Conservation (phyloP, 2,797 vertebrate genomes). For the Liasis olivaceus region DNA sequence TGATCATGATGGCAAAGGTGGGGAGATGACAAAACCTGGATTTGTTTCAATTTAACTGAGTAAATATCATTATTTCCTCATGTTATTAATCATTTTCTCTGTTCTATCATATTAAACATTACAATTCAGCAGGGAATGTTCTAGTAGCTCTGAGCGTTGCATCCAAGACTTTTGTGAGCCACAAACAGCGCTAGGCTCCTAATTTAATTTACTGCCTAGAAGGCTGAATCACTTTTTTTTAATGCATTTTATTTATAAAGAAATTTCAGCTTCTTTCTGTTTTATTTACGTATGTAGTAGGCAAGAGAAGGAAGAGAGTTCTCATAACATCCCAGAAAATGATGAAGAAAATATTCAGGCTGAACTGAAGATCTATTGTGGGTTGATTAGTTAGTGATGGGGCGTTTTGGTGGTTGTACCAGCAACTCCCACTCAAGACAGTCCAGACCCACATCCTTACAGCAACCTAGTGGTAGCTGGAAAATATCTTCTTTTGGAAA, state of each 20-base stretch:
- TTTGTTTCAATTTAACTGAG: no score
- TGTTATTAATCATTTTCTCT: no score
- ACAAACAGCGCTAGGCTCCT: neutral
- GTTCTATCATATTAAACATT: neutral
- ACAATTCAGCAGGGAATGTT: neutral
- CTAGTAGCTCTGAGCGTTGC: neutral
- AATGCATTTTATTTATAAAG: neutral
- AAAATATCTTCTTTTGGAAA: neutral
- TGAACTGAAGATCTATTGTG: neutral
- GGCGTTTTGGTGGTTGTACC: neutral
- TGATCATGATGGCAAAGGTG: no score
- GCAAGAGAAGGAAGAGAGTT: neutral
- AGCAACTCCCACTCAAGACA: neutral
- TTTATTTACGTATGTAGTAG: neutral
- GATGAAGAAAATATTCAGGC: neutral
- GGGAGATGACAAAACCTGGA: no score
- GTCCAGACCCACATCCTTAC: neutral
- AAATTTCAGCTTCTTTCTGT: neutral
- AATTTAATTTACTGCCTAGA: neutral
- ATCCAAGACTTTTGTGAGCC: neutral
- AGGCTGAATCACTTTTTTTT: neutral
- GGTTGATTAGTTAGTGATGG: neutral
- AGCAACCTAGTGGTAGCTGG: neutral
- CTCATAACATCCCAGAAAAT: neutral
- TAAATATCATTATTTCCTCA: no score